Percentiles rank a stretch among this genome's conserved stretches.
phyloP scores from a whole-genome alignment of 92 coral and sea anemone genomes.

The Hydrozoanthus gracilis region DNA sequence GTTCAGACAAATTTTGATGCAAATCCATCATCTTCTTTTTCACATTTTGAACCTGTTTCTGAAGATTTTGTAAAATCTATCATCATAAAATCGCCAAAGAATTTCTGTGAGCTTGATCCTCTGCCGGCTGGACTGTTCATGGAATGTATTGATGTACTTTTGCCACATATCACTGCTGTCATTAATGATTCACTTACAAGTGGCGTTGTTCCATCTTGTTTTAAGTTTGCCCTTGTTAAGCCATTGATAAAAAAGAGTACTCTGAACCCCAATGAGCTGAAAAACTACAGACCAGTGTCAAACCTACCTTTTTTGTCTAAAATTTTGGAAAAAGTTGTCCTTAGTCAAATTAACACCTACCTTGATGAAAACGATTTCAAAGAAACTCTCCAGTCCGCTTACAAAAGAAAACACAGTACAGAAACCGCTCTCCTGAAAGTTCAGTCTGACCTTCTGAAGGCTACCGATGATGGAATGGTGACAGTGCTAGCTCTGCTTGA shows the following conservation, averaged over 20 bases:
- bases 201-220: not conserved
- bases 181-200: not conserved
- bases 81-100: not conserved
- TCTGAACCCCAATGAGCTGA: not conserved
- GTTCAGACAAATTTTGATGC: not conserved
- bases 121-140: not conserved
- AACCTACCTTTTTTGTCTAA: constrained; percentile 11
- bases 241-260: not conserved
- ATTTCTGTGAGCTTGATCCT: not conserved
- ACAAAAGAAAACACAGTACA: constrained; percentile 1
- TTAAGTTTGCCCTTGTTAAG: not conserved
- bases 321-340: not conserved
- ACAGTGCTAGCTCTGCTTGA: not conserved
- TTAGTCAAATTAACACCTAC: not conserved
- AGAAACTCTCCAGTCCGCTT: not conserved
- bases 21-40: not conserved
- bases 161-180: not conserved
- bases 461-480: not conserved
- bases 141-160: not conserved
- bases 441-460: not conserved
- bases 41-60: not conserved
- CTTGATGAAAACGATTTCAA: not conserved
- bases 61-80: not conserved
- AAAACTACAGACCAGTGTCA: constrained; percentile 9
- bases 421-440: constrained; percentile 7